Percentiles rank a stretch among this genome's conserved stretches.
phyloP scores from a whole-genome alignment of 92 coral and sea anemone species.

The Paragorgia papillata region DNA sequence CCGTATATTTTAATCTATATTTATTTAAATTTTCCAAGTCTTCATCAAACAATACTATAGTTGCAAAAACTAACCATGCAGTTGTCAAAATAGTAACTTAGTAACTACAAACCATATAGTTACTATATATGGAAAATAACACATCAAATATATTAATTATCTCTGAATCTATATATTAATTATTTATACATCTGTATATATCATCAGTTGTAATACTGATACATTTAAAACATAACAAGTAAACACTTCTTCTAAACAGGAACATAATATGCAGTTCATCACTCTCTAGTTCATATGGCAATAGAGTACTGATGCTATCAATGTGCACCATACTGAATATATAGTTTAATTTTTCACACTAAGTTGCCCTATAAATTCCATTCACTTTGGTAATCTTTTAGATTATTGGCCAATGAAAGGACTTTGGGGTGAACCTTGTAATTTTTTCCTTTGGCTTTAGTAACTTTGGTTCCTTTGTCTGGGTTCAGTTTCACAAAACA shows the following conservation, averaged over 20 bases:
- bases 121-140: not conserved
- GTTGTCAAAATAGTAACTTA: constrained; percentile 4
- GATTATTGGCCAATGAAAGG: constrained; percentile 1
- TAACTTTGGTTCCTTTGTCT: constrained; percentile 9
- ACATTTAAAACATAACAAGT: too few relatives aligned
- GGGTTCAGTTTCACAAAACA: constrained; percentile 25
- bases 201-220: too few relatives aligned
- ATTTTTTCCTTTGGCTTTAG: constrained; percentile 3
- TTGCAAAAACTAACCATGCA: not conserved
- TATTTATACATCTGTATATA: not conserved
- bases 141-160: not conserved
- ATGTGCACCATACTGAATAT: constrained; percentile 1
- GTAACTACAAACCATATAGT: not conserved
- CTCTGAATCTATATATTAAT: too few relatives aligned
- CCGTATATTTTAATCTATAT: constrained; percentile 1
- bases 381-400: constrained; percentile 18
- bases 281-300: too few relatives aligned
- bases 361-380: not conserved
- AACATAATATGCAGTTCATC: too few relatives aligned
- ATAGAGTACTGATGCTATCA: not conserved
- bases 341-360: not conserved
- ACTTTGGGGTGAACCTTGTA: constrained; percentile 13
- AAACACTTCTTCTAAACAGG: too few relatives aligned
- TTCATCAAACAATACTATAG: not conserved
- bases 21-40: not conserved